Percentiles rank a stretch among this genome's conserved stretches.
Evolutionary conservation across 2,888 invertebrate species (phyloP).

Genomic region (Hesperia comma): DNA sequence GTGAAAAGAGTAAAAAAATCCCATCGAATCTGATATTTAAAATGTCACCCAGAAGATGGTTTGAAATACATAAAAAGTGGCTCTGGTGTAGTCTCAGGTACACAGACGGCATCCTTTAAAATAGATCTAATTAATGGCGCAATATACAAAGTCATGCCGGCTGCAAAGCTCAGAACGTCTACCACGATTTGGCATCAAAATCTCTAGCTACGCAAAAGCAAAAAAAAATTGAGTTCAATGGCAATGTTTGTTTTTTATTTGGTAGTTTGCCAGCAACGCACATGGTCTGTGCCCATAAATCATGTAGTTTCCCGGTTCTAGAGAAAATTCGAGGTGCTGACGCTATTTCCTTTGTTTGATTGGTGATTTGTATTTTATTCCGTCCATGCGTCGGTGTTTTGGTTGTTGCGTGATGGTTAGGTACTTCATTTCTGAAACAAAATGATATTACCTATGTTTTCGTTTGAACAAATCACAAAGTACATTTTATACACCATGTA

Average conservation of each 20-base stretch:
- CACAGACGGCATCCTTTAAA: constrained; percentile 6
- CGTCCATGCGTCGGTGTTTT: neutral
- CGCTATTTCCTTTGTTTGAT: constrained; percentile 13
- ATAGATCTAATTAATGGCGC: constrained; percentile 7
- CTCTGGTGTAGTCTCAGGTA: neutral
- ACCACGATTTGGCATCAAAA: constrained; percentile 15
- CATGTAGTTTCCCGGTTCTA: constrained; percentile 21
- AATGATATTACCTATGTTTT: too few species aligned
- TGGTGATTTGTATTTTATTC: neutral
- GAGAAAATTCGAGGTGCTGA: constrained; percentile 28
- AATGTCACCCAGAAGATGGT: neutral
- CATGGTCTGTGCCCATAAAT: constrained; percentile 8
- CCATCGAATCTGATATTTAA: too few species aligned
- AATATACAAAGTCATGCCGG: neutral
- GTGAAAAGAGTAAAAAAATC: too few species aligned
- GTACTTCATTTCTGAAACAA: neutral
- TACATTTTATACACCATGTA: too few species aligned
- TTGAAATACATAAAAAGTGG: neutral
- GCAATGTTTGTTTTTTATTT: constrained; percentile 23
- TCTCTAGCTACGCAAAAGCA: constrained; percentile 27
- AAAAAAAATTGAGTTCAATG: constrained; percentile 28
- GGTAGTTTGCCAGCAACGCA: constrained; percentile 23
- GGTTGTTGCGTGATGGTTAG: neutral
- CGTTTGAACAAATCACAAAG: too few species aligned
- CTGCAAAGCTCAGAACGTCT: constrained; percentile 3